phyloP scores from a whole-genome alignment of 2,113 vertebrate genomes.

The Saccopteryx bilineata region DNA sequence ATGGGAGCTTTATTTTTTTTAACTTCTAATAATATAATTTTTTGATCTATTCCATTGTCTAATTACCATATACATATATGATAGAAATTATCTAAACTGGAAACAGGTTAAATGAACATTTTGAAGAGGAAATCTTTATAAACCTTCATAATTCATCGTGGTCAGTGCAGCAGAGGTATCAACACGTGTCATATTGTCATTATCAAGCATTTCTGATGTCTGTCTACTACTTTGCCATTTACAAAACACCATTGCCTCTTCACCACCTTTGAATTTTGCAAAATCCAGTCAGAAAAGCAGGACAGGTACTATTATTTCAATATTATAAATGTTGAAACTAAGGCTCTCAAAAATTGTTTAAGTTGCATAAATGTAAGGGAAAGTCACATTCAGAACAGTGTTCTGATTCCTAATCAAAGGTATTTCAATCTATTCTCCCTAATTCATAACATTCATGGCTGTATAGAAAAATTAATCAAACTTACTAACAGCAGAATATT shows the following conservation, averaged over 20 bases:
- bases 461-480: not conserved
- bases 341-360: not conserved
- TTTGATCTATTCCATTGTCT: not conserved
- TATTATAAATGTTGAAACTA: not conserved
- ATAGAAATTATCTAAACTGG: slow-evolving; percentile 1
- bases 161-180: no score
- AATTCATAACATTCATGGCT: not conserved
- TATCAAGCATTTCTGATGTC: not conserved
- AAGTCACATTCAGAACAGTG: not conserved
- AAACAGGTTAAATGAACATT: not conserved
- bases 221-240: not conserved
- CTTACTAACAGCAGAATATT: slow-evolving; percentile 4
- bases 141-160: not conserved
- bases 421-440: not conserved
- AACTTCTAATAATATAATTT: not conserved
- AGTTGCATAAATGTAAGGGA: not conserved
- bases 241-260: not conserved
- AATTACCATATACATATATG: not conserved
- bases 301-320: not conserved
- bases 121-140: not conserved
- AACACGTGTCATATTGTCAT: not conserved
- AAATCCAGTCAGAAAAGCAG: not conserved
- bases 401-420: not conserved
- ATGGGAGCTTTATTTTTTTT: not conserved
- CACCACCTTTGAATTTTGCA: not conserved